A percentile compares a stretch with the other conserved stretches of the same genome.
Conservation (phyloP, 2,797 vertebrate species). For the Lepidocolaptes lacrymiger region DNA sequence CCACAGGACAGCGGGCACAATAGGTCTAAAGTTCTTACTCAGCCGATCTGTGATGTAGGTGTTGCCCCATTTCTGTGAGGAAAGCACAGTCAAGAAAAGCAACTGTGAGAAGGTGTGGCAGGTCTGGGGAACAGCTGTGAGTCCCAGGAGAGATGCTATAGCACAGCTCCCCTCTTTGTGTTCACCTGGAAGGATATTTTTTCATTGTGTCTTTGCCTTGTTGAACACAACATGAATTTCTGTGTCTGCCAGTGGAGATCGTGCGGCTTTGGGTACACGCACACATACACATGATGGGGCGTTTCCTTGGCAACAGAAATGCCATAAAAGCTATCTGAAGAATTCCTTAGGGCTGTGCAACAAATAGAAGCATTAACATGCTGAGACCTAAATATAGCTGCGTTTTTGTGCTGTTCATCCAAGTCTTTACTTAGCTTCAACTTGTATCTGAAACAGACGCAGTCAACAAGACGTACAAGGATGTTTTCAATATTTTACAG, state of each 20-base stretch:
- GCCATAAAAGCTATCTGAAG: constrained; percentile 52
- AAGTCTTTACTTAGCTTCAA: constrained; percentile 25
- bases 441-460: background rate
- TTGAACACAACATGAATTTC: background rate
- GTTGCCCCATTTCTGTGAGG: background rate
- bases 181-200: background rate
- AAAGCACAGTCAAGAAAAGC: background rate
- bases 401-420: constrained; percentile 11
- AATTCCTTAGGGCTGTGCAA: constrained; percentile 66
- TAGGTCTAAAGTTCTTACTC: background rate
- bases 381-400: constrained; percentile 69
- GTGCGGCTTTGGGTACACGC: background rate
- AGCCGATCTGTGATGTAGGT: rapidly evolving
- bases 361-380: constrained; percentile 72
- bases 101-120: background rate
- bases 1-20: background rate
- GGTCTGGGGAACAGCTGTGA: background rate
- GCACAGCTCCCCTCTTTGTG: background rate
- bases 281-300: background rate
- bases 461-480: background rate
- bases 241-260: background rate
- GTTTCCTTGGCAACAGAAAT: constrained; percentile 74
- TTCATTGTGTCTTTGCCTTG: background rate
- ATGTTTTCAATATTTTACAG: constrained; percentile 52
- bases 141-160: background rate